Percentiles rank a stretch among this genome's conserved stretches.
phyloP scores from a whole-genome alignment of 1,140 invertebrate species.

The Epicauta chinensis region DNA sequence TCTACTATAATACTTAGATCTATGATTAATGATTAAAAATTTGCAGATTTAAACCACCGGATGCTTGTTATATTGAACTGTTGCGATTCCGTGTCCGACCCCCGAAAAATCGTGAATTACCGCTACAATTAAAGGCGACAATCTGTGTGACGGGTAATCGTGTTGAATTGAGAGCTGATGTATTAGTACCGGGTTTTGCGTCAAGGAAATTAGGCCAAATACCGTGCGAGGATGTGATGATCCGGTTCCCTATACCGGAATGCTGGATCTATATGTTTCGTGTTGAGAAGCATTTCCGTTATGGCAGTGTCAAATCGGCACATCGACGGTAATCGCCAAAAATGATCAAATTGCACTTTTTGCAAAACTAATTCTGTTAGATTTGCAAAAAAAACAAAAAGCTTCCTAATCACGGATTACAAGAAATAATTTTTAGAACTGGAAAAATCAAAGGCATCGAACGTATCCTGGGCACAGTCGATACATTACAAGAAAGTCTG shows the following conservation, averaged over 20 bases:
- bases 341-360: background rate
- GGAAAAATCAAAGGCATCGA: conserved; percentile 93
- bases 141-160: conserved; percentile 82
- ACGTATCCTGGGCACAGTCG: conserved; percentile 86
- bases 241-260: conserved; percentile 96
- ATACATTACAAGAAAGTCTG: conserved; percentile 83
- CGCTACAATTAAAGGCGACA: conserved; percentile 85
- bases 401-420: too few relatives aligned
- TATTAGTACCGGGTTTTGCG: conserved; percentile 92
- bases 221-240: conserved; percentile 95
- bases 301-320: conserved; percentile 97
- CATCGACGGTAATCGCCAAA: conserved; percentile 59
- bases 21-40: conserved; percentile 2
- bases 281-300: conserved; percentile 96
- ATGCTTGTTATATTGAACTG: conserved; percentile 97
- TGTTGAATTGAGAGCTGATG: conserved; percentile 89
- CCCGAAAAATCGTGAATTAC: conserved; percentile 93
- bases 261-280: conserved; percentile 99
- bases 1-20: background rate
- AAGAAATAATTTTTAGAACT: conserved; percentile 66
- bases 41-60: conserved; percentile 90
- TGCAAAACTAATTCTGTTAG: background rate
- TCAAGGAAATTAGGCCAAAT: conserved; percentile 91
- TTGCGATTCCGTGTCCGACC: conserved; percentile 95
- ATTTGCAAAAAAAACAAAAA: too few relatives aligned